Percentiles rank a stretch among this genome's conserved stretches.
Conservation (phyloP, 2,888 invertebrate genomes). For the Tryphoninae sp. region DNA sequence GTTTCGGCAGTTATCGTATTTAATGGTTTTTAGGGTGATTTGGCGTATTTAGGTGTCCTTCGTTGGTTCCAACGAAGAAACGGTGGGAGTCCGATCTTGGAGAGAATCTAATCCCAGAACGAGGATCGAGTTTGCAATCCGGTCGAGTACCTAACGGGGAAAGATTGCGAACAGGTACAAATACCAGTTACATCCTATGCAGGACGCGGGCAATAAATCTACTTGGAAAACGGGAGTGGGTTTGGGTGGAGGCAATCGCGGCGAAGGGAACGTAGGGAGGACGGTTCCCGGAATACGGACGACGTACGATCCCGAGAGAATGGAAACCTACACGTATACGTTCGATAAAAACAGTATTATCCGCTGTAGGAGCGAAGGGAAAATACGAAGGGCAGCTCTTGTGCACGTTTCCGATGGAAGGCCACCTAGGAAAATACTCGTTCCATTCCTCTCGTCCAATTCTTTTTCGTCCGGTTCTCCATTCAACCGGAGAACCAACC, state of each 20-base stretch:
- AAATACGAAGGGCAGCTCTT: constrained; percentile 19
- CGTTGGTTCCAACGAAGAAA: too few species aligned
- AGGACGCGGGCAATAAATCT: constrained; percentile 50
- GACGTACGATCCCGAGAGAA: constrained; percentile 38
- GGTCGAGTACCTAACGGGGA: constrained; percentile 14
- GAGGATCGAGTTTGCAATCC: constrained; percentile 10
- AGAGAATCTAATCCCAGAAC: not conserved
- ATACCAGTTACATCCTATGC: constrained; percentile 16
- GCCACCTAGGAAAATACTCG: not conserved
- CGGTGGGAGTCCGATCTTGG: too few species aligned
- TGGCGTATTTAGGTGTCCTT: too few species aligned
- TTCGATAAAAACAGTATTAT: not conserved
- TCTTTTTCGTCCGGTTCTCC: not conserved
- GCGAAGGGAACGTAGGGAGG: not conserved
- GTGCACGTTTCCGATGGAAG: constrained; percentile 1
- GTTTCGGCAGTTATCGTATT: too few species aligned
- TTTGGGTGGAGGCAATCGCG: not conserved
- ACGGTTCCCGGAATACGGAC: not conserved
- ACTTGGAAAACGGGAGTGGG: constrained; percentile 15
- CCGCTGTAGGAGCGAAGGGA: constrained; percentile 12
- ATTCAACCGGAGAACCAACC: not conserved
- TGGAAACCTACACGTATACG: constrained; percentile 3
- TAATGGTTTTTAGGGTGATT: too few species aligned
- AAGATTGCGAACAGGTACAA: constrained; percentile 23
- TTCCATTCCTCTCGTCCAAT: not conserved